Evolutionary conservation across 2,797 vertebrate genomes (phyloP).

Genomic region (Chrosomus eos): DNA sequence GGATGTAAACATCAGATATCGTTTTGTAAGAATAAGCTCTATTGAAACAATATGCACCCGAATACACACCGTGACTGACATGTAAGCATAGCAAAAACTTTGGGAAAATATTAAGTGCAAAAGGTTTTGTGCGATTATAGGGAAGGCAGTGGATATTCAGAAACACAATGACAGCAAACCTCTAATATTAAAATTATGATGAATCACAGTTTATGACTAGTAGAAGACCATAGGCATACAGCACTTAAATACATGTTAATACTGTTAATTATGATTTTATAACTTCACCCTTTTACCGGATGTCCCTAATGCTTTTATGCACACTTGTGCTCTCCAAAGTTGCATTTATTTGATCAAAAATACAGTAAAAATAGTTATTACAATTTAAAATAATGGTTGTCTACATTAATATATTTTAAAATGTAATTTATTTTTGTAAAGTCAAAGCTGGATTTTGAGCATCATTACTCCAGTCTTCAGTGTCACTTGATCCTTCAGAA

Average conservation of each 20-base stretch:
- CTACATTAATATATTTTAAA: background rate
- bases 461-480: background rate
- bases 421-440: background rate
- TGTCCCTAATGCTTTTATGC: background rate
- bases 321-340: background rate
- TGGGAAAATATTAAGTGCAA: conserved; percentile 45
- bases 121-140: conserved; percentile 28
- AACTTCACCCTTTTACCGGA: background rate
- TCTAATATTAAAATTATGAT: conserved; percentile 7
- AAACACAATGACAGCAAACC: conserved; percentile 7
- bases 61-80: conserved; percentile 11
- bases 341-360: conserved; percentile 9
- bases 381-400: background rate
- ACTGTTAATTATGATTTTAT: background rate
- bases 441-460: background rate
- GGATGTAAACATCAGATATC: conserved; percentile 39
- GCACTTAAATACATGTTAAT: conserved; percentile 9
- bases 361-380: conserved; percentile 2
- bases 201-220: conserved; percentile 35
- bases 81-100: conserved; percentile 36
- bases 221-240: conserved; percentile 13
- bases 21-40: background rate
- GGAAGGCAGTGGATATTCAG: conserved; percentile 26
- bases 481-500: conserved; percentile 6
- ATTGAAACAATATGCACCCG: background rate